Percentiles rank a stretch among this genome's conserved stretches.
phyloP scores from a whole-genome alignment of 2,888 invertebrate genomes.

The Drosophila quasianomalipes region DNA sequence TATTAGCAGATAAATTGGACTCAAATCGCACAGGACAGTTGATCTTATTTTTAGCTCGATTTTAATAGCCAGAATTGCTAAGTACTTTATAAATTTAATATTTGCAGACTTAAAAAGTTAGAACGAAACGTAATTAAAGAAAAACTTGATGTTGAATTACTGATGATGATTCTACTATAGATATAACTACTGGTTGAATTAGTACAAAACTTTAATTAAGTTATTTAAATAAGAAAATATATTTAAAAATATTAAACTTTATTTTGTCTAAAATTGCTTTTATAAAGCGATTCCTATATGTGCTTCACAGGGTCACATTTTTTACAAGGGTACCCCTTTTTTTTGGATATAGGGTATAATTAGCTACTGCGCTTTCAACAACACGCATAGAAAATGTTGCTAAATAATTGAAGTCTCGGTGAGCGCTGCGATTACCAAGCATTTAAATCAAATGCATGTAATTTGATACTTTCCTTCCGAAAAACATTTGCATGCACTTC shows the following conservation, averaged over 20 bases:
- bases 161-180: background rate
- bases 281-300: background rate
- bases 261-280: background rate
- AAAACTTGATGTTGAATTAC: background rate
- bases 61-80: background rate
- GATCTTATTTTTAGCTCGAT: background rate
- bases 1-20: background rate
- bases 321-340: background rate
- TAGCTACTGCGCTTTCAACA: slow-evolving; percentile 45
- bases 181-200: background rate
- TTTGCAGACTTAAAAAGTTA: background rate
- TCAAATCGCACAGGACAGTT: background rate
- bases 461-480: slow-evolving; percentile 51
- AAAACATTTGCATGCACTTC: slow-evolving; percentile 22
- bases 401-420: slow-evolving; percentile 58
- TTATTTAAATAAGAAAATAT: background rate
- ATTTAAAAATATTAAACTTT: background rate
- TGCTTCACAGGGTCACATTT: background rate
- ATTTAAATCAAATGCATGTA: slow-evolving; percentile 69
- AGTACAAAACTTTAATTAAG: background rate
- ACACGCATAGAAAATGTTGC: slow-evolving; percentile 56
- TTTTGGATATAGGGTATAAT: slow-evolving; percentile 34
- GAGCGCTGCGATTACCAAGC: slow-evolving; percentile 51
- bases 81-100: background rate
- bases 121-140: background rate